Base-by-base conservation (phyloP, 2,113 vertebrate species). In the Corythaixoides concolor region DNA sequence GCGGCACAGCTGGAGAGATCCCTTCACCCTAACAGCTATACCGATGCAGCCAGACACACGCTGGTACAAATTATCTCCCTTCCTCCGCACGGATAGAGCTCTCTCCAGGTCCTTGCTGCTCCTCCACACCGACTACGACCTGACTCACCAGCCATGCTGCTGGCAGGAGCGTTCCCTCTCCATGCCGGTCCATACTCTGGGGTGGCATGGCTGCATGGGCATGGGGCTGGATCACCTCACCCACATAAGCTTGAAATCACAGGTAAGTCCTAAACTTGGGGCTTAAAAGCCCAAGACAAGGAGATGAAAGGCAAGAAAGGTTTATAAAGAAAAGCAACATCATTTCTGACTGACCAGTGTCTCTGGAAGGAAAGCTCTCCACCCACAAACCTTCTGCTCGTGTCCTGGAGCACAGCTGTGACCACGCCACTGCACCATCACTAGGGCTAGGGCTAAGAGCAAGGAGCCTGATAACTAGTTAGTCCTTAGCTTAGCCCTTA, bases 151-250 rank as follows among this genome's bases (percentile, higher is more conserved):
- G 89, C 67, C 1, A 0, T 50, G 74, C 69, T 32, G 60, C 56
- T 76, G 70, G n/a, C 60, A 39, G 58, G n/a, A 86, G 17, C 1
- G 2, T 27, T 68, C 53, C 56, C 19, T 43, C 35, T 30, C 52
- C 13, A 0, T 14, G 12, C 22, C 1, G 1, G 9, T 27, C 63
- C 55, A 1, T 9, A 39, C 66, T 37, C n/a, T 1, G 24, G 32
- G 55, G 43, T 75, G 39, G 56, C 60, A 47, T 1, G 0, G 75
- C 78, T 79, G 49, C 22, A 21, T 0, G 12, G 39, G 13, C 72
- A 26, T 0, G 1, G 39, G 35, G 26, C 45, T 52, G 20, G 30
- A 45, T 49, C 63, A 27, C 8, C 64, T 59, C 49, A 76, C 17
- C 49, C 21, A 49, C 35, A 33, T 11, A 6, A 93, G 77, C 56